phyloP scores from a whole-genome alignment of 1,140 invertebrate genomes.

The Forficula auricularia region DNA sequence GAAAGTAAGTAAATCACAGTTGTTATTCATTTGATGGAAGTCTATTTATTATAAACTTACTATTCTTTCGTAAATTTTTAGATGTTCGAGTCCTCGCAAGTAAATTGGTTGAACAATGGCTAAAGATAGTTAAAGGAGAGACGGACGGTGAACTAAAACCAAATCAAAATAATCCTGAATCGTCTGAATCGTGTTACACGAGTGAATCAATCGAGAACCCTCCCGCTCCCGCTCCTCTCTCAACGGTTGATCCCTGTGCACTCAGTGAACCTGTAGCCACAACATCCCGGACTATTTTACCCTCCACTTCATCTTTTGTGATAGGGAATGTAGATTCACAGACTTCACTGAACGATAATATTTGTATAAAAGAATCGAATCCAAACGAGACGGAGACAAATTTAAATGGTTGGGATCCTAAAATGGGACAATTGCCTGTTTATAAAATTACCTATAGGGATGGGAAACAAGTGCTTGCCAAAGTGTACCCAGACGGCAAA shows the following conservation, averaged over 20 bases:
- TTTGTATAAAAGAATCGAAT: conserved; percentile 5
- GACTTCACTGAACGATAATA: background rate
- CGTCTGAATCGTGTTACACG: too few species aligned
- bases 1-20: conserved; percentile 37
- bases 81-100: conserved; percentile 52
- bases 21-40: too few species aligned
- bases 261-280: too few species aligned
- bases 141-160: conserved; percentile 19
- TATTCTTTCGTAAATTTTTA: too few species aligned
- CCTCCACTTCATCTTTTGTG: background rate
- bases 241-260: too few species aligned
- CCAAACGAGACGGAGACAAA: conserved; percentile 6
- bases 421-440: conserved; percentile 20
- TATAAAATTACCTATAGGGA: conserved; percentile 54
- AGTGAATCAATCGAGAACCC: too few species aligned
- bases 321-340: background rate
- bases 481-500: conserved; percentile 32
- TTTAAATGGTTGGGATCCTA: conserved; percentile 11
- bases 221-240: too few species aligned
- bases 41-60: too few species aligned
- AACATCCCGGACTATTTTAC: too few species aligned
- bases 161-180: too few species aligned
- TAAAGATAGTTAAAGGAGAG: conserved; percentile 63
- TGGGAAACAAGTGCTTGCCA: conserved; percentile 50
- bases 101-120: conserved; percentile 76